Evolutionary conservation across 2,888 invertebrate genomes (phyloP), one percentile per base, ranked within the genome.

Genomic region (Hypolimnas misippus): DNA sequence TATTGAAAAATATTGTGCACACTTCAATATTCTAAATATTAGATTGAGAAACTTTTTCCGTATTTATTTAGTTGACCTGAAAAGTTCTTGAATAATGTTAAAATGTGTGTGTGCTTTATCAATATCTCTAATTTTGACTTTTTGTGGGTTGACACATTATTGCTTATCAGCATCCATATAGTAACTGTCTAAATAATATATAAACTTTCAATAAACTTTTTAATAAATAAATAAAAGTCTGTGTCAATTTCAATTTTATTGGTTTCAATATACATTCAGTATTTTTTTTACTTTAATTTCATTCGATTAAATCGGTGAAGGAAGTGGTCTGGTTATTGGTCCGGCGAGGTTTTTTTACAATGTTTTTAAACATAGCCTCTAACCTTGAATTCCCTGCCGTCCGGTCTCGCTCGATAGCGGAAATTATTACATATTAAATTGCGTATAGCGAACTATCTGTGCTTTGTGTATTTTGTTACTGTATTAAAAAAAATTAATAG

Each of bases 361-460:
- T 29, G 16, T 57, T 42, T 66, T 66, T 68, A 61, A 60, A 51
- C 50, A 63, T 50, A 57, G 42, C 38, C 12, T 25, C 19, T 44
- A 57, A 46, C 70, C 70, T 70, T 70, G 66, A 57, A 57, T 55
- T 33, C 62, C 56, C 21, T 25, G 62, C 61, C 54, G 64, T 66
- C 68, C 63, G 70, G 68, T 63, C 63, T 57, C 54, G 62, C 60
- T 65, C 52, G 62, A 66, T 63, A 52, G 66, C 66, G 70, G 70
- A 70, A 70, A 61, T 68, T 51, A 63, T 64, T 62, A 64, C 57
- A 62, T 59, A 67, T 67, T 65, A 55, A 65, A 58, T 65, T 67
- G 56, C 57, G 42, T 49, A 35, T 52, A 51, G 19, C 57, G 35
- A 53, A 55, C 49, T 60, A 63, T 68, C 65, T 60, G 46, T 63